Evolutionary conservation across 2,797 vertebrate species (phyloP), one percentile per base, ranked within the genome.

Genomic region (Martes flavigula): DNA sequence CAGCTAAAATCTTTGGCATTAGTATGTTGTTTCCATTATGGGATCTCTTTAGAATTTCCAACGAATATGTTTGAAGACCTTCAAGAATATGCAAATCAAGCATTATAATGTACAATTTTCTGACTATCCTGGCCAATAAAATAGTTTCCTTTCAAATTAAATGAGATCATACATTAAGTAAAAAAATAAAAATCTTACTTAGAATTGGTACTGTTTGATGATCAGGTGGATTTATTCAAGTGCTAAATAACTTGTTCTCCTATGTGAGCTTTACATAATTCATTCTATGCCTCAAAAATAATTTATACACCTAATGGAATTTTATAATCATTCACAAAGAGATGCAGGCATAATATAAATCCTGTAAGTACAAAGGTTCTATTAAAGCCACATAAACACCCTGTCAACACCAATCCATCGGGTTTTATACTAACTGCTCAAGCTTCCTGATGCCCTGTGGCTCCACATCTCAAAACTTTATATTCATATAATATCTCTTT

Each of bases 301-400:
- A 70, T 93, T 83, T 73, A 83, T 35, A 18, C 2, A 56, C 82
- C 23, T 56, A 78, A 73, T 72, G 27, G 35, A 83, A 86, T 84
- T 94, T 90, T 88, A 58, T 64, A 77, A 48, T 64, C 27, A 77
- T 93, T 86, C 10, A 77, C 48, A 91, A 90, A 87, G 40, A 92
- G 12, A 78, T 40, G 14, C 25, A 94, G 7, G 2, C 1, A 82
- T 23, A 89, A 38, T 21, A 86, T 40, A 92, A 89, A 20, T 51
- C 18, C 8, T 5, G 72, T 64, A 10, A 85, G 85, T 77, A 17
- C 25, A 51, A 43, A 94, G 25, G 9, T 14, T 70, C 32, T 64
- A 30, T 90, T 73, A 70, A 87, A 32, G 0, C 81, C 43, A 85
- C 27, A 82, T 79, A 30, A 90, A 54, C 21, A 90, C 10, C 17